These are phyloP conservation scores for Syngnathoides biaculeatus DNA, from an alignment of 2,113 vertebrate species.

Conservation along the genomic window DNA sequence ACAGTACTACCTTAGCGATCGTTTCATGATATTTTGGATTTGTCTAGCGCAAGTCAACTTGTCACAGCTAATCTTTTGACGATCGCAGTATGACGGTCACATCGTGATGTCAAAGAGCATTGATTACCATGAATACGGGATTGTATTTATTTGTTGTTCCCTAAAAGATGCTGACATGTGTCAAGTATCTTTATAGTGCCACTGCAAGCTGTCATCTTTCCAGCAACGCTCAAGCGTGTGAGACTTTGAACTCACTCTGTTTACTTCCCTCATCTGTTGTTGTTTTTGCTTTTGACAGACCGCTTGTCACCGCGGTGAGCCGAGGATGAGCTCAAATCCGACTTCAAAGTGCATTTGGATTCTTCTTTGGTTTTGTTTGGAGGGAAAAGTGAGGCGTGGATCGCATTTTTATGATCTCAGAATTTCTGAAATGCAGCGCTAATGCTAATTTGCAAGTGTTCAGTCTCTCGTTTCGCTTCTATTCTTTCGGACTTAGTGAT, in stretches of 20 bases:
- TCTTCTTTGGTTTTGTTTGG: conserved; percentile 20
- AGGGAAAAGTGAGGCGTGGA: background rate
- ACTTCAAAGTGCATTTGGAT: conserved; percentile 50
- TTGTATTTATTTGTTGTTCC: conserved; percentile 7
- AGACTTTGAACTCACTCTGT: conserved; percentile 66
- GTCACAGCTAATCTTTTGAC: conserved; percentile 4
- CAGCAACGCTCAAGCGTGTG: conserved; percentile 48
- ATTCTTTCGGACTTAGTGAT: background rate
- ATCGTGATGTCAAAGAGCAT: conserved; percentile 48
- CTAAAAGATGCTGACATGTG: conserved; percentile 56
- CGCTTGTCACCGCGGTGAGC: conserved; percentile 30
- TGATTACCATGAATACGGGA: conserved; percentile 53
- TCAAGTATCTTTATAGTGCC: conserved; percentile 55
- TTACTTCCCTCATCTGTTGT: conserved; percentile 51
- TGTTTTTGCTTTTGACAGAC: conserved; percentile 48
- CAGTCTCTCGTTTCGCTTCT: background rate
- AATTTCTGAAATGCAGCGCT: background rate
- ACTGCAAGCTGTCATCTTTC: conserved; percentile 58
- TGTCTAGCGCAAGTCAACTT: conserved; percentile 1
- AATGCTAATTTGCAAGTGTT: no score
- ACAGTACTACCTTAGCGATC: background rate
- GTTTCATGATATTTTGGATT: conserved; percentile 30
- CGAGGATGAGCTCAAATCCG: conserved; percentile 15
- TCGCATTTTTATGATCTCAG: background rate
- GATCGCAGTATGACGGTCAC: conserved; percentile 43